Base-by-base conservation (phyloP, 1,140 invertebrate species). In the Sweltsa coloradensis region DNA sequence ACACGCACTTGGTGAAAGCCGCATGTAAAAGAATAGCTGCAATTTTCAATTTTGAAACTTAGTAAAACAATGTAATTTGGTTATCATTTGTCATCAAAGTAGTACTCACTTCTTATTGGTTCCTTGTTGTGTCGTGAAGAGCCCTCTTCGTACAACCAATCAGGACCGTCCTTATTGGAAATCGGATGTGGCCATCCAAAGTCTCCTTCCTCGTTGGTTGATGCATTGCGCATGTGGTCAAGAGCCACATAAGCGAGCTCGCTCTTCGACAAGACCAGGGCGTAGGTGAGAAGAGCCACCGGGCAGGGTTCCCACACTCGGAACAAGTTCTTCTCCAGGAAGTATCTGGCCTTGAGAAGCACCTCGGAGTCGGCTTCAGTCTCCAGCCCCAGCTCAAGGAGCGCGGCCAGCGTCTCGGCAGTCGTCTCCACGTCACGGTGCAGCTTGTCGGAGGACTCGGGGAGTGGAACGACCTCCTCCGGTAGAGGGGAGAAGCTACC, bases 201-300 rank as follows among this genome's bases (percentile, higher is more conserved):
- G 47, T 78, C 75, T 3, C 74, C 74, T 53, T 78, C 76, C 59
- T 76, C 74, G 5, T 75, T 76, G 1, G 74, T 77, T 0, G 75
- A 78, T 1, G 69, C 68, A 50, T 75, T 75, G 29, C 64, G 59
- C 36, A 78, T 57, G 48, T 71, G 72, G 16, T 68, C 57, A 2
- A 78, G 58, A 0, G 73, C 74, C 60, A 70, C 69, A 0, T 66
- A 61, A 6, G 73, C 64, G 24, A 70, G 56, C 0, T 71, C 65
- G 55, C 75, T 77, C 54, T 69, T 70, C 1, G 72, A 63, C 39
- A 74, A 53, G 19, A 75, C 69, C 18, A 78, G 55, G 3, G 72
- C 73, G 34, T 75, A 60, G 2, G 72, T 68, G 6, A 74, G 65
- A 3, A 73, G 67, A 25, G 75, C 72, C 11, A 78, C 57, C 3